Evolutionary conservation across 2,113 vertebrate species (phyloP).

Genomic region (Solenodon paradoxus): DNA sequence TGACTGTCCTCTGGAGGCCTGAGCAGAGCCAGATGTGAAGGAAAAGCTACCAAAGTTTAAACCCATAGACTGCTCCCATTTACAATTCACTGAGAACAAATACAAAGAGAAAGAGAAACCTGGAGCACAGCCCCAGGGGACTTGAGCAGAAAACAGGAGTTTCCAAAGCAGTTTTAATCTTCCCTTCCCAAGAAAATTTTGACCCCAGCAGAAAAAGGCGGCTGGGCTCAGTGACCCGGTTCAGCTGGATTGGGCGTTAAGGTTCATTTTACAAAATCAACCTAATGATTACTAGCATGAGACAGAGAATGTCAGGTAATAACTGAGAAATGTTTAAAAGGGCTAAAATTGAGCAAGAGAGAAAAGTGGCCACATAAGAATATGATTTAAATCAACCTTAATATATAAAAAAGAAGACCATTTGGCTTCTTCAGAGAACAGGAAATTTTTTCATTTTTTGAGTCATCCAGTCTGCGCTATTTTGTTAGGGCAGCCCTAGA

Average conservation of each 20-base stretch:
- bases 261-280: neutral
- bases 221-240: neutral
- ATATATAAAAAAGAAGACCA: neutral
- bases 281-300: neutral
- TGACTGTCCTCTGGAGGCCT: neutral
- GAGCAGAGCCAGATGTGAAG: too few relatives aligned
- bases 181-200: neutral
- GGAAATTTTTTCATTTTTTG: neutral
- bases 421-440: neutral
- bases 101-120: neutral
- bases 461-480: neutral
- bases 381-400: neutral
- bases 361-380: neutral
- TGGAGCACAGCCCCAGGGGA: neutral
- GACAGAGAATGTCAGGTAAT: rapidly evolving
- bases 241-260: neutral
- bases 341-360: neutral
- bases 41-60: neutral
- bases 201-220: neutral
- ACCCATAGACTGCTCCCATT: neutral
- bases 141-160: neutral
- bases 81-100: neutral
- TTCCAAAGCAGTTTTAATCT: neutral
- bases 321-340: neutral
- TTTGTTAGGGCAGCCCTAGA: neutral